Conservation (phyloP, 2,797 vertebrate species). For the Melopsittacus undulatus region DNA sequence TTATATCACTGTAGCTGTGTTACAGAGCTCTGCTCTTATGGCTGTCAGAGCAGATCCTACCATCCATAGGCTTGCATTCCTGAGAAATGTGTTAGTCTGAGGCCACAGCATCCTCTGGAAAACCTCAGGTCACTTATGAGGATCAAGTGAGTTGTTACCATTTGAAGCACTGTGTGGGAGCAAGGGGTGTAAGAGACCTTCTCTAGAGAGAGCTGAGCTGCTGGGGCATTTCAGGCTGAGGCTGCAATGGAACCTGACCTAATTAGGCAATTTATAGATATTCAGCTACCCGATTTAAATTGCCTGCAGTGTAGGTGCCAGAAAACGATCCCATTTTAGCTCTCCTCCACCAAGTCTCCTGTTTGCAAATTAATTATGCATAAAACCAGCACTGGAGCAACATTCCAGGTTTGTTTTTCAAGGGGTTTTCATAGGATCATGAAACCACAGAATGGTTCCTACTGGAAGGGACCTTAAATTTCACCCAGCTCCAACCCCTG, state of each 20-base stretch:
- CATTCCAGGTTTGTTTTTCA: neutral
- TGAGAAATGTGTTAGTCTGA: neutral
- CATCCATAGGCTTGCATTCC: neutral
- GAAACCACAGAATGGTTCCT: neutral
- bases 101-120: neutral
- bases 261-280: constrained; percentile 33
- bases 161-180: neutral
- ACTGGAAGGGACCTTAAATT: neutral
- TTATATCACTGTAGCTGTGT: neutral
- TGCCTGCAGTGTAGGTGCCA: neutral
- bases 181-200: neutral
- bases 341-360: neutral
- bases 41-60: neutral
- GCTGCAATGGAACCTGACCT: constrained; percentile 1
- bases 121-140: neutral
- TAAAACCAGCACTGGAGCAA: neutral
- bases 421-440: neutral
- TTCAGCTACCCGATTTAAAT: constrained; percentile 15
- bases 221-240: neutral
- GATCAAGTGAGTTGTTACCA: neutral
- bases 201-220: neutral
- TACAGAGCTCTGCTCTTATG: neutral
- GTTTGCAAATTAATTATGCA: neutral
- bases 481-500: too few relatives aligned
- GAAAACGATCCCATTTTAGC: neutral